Percentiles rank a stretch among this genome's conserved stretches.
Conservation (phyloP, 1,140 invertebrate species). For the Papilio helenus region DNA sequence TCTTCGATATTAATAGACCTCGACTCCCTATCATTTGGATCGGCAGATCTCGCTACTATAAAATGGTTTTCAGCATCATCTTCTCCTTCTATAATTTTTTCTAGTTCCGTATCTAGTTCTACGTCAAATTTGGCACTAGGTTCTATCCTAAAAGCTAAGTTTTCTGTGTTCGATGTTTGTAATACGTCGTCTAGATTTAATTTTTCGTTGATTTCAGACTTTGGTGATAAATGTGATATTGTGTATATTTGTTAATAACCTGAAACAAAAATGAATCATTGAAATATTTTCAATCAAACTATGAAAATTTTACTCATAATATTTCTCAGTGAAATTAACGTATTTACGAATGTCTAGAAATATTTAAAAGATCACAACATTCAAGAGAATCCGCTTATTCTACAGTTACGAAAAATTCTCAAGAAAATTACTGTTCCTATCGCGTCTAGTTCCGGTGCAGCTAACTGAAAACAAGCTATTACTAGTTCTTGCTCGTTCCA, state of each 20-base stretch:
- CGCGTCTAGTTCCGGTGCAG: neutral
- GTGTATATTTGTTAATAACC: constrained; percentile 82
- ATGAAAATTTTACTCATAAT: neutral
- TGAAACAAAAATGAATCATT: constrained; percentile 62
- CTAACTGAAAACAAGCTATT: constrained; percentile 17
- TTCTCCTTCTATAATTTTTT: constrained; percentile 56
- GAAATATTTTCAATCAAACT: constrained; percentile 3
- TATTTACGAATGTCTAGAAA: no score
- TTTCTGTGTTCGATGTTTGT: constrained; percentile 68
- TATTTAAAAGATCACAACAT: neutral
- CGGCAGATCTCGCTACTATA: constrained; percentile 71
- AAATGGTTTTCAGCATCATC: constrained; percentile 59
- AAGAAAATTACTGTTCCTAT: constrained; percentile 7
- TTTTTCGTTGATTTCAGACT: constrained; percentile 70
- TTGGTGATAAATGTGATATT: constrained; percentile 84
- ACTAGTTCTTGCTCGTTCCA: neutral
- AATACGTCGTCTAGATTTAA: constrained; percentile 50
- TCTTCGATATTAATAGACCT: constrained; percentile 75
- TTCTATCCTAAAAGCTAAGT: constrained; percentile 75
- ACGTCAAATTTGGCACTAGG: constrained; percentile 72
- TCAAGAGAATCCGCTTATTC: neutral
- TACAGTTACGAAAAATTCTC: neutral
- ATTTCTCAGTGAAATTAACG: no score
- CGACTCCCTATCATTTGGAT: constrained; percentile 64
- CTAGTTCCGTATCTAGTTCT: constrained; percentile 57